Base-by-base conservation (phyloP, 2,888 invertebrate genomes). In the Cerastoderma edule region DNA sequence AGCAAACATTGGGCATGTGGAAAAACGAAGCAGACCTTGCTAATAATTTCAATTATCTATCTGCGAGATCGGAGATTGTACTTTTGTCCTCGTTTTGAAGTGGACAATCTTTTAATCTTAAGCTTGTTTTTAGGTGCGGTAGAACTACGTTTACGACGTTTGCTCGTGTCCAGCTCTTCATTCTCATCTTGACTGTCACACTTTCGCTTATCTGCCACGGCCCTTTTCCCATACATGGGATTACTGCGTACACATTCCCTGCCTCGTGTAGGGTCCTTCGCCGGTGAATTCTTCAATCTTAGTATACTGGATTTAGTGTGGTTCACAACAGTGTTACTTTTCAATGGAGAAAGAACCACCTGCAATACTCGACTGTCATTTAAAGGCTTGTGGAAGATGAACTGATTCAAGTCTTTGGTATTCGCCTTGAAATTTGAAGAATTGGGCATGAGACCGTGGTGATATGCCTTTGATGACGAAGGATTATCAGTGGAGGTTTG, bases 231-330 rank as follows among this genome's bases (percentile, higher is more conserved):
- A 33, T 70, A 44, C 28, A 68, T 33, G 19, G 50, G 60, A 10
- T 44, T 65, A 19, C 48, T 72, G 50, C 77, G 83, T 39, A 75
- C 6, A 69, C 85, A 85, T 67, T 82, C 83, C 8, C 83, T 66
- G 19, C 83, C 83, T 8, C 83, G 54, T 8, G 75, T 78, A 6
- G 83, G 75, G 39, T 83, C 83, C 72, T 84, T 84, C 0, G 72
- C 79, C 1, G 87, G 86, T 0, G 87, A 83, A 60, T 82, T 85
- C 72, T 84, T 86, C 48, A 89, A 63, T 6, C 89, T 73, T n/a
- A 89, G 74, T 54, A 89, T 80, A 56, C 89, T 89, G 10, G 89
- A 87, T 65, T 89, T 89, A 6, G 89, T 89, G 67, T 85, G 89
- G 28, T 83, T 85, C 24, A 83, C 76, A 16, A 83, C 48, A 28